phyloP scores from a whole-genome alignment of 2,797 vertebrate genomes.

The Sebastes hubbsi region DNA sequence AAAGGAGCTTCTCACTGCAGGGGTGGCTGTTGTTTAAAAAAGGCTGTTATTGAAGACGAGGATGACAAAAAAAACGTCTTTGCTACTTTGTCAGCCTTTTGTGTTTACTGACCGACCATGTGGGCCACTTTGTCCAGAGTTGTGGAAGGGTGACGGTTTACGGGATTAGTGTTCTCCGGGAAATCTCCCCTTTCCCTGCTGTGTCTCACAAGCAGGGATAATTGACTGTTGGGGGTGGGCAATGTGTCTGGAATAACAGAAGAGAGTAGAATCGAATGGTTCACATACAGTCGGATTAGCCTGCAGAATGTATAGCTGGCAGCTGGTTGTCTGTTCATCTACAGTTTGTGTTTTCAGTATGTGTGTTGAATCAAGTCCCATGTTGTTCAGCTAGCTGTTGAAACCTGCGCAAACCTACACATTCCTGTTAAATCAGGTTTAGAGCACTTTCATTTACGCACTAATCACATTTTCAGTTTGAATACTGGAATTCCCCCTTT shows the following conservation, averaged over 20 bases:
- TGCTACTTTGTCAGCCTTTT: constrained; percentile 36
- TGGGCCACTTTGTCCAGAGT: constrained; percentile 33
- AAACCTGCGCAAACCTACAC: constrained; percentile 11
- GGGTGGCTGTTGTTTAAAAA: constrained; percentile 31
- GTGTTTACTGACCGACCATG: constrained; percentile 29
- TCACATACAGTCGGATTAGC: constrained; percentile 1
- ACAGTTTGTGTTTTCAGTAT: neutral
- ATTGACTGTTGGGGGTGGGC: neutral
- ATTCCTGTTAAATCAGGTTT: constrained; percentile 24
- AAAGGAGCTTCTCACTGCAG: constrained; percentile 50
- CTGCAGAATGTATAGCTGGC: neutral
- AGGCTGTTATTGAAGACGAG: constrained; percentile 27
- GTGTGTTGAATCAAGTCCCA: neutral
- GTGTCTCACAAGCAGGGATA: constrained; percentile 31
- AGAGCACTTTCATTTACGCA: neutral
- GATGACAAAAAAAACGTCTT: constrained; percentile 26
- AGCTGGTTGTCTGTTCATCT: constrained; percentile 20
- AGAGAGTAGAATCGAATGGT: neutral
- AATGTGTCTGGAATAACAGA: constrained; percentile 15
- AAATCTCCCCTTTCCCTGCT: constrained; percentile 34
- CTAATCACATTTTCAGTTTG: constrained; percentile 3
- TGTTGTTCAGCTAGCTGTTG: neutral
- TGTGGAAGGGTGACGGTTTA: constrained; percentile 30
- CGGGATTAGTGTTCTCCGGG: constrained; percentile 27
- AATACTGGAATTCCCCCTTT: constrained; percentile 10